Percentiles rank a stretch among this genome's conserved stretches.
These are phyloP conservation scores for Embiotoca jacksoni DNA, from an alignment of 2,113 vertebrate genomes.

Conservation along the genomic window DNA sequence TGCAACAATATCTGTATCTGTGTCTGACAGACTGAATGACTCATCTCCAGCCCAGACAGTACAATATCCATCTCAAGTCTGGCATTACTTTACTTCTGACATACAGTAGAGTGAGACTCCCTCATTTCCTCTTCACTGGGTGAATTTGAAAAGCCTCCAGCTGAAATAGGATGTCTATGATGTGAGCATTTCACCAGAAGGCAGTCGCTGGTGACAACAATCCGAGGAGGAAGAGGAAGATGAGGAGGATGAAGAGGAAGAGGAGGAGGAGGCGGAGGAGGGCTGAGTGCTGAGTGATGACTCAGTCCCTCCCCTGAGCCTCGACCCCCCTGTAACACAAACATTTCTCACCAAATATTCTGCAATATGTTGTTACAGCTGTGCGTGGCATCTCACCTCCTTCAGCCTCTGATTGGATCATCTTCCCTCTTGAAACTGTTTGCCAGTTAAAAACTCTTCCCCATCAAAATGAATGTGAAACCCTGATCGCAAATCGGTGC, in stretches of 20 bases:
- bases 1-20: not conserved
- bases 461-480: conserved; percentile 19
- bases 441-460: not conserved
- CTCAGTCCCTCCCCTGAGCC: conserved; percentile 54
- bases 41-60: conserved; percentile 2
- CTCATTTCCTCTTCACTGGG: conserved; percentile 1
- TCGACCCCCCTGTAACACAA: conserved; percentile 44
- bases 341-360: conserved; percentile 53
- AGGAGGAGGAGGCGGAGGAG: not conserved
- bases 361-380: conserved; percentile 43
- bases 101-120: not conserved
- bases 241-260: conserved; percentile 1
- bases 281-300: conserved; percentile 46
- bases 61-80: not conserved
- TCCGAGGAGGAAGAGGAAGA: not conserved
- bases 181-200: conserved; percentile 27
- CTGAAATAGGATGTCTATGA: conserved; percentile 27
- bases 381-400: conserved; percentile 13
- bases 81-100: conserved; percentile 18
- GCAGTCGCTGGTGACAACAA: conserved; percentile 36
- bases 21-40: not conserved
- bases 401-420: not conserved
- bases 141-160: not conserved
- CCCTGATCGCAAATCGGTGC: not conserved
- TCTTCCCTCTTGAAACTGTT: conserved; percentile 12